phyloP scores from a whole-genome alignment of 2,888 invertebrate genomes.

The Cryptosula pallasiana region DNA sequence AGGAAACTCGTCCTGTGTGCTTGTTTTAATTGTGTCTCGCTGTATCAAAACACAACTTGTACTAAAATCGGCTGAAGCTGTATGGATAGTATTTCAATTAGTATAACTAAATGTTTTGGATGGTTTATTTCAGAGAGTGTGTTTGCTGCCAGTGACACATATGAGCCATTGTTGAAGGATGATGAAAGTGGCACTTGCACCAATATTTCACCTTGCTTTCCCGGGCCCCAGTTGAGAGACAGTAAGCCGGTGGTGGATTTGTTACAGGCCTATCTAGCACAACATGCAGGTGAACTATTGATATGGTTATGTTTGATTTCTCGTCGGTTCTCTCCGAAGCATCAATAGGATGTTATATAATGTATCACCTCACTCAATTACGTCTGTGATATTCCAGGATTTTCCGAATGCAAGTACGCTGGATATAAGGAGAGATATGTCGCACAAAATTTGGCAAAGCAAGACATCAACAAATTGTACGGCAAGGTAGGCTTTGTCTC shows the following conservation, averaged over 20 bases:
- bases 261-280: background rate
- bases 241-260: background rate
- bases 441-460: background rate
- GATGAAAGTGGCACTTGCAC: background rate
- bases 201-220: background rate
- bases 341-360: too few species aligned
- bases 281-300: constrained; percentile 16
- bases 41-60: background rate
- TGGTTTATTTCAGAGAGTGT: constrained; percentile 1
- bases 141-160: background rate
- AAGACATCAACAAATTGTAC: background rate
- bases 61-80: background rate
- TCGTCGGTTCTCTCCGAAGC: too few species aligned
- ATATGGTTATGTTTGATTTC: too few species aligned
- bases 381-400: background rate
- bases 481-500: background rate
- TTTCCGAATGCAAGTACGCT: background rate
- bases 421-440: background rate
- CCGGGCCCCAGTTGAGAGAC: background rate
- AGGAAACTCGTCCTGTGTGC: too few species aligned
- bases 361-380: too few species aligned
- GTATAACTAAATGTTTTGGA: background rate
- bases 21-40: background rate
- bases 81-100: background rate
- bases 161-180: background rate